Base-by-base conservation (phyloP, 1,140 invertebrate species). In the Formica selysi region DNA sequence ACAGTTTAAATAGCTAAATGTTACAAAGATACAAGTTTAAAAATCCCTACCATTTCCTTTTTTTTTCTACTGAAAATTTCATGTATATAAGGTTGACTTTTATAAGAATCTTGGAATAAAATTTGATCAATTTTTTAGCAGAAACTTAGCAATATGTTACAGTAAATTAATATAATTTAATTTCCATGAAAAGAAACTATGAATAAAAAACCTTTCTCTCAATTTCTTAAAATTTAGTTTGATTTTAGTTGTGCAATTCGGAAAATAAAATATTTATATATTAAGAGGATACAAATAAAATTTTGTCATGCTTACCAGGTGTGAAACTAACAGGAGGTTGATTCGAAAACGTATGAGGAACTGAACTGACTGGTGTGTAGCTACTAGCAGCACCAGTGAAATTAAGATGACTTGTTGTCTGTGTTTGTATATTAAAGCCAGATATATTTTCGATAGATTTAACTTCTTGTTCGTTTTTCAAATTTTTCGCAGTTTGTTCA, bases 271-370 rank as follows among this genome's bases (percentile, higher is more conserved):
- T 71, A 73, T 29, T 62, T 36, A 36, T 2, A 48, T 7, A 10
- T 19, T n/a, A 22, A 64, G 3, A 38, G 36, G 57, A 57, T 29
- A 57, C 0, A 38, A 38, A 7, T 65, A 67, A 54, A 29, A 10
- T 26, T 51, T 83, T 10, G 10, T 32, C 44, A 4, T 78, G 59
- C 91, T 92, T 91, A 94, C 94, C 88, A 32, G 90, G 81, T 29
- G 91, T 70, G 78, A 89, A 86, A 91, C 74, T 93, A 19, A 84
- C 59, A 41, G 44, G 78, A 29, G 89, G 36, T 64, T 92, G 93
- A 65, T 92, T 91, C 59, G 94, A 93, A n/a, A 93, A 90, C 44
- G 54, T 59, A 87, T 93, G 92, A 84, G 90, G 79, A 0, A 91
- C 90, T 8, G 92, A 87, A 89, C 86, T 92, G 8, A 86, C 85